Percentiles rank a stretch among this genome's conserved stretches.
Conservation (phyloP, 1,140 invertebrate genomes). For the Drosophila ananassae region DNA sequence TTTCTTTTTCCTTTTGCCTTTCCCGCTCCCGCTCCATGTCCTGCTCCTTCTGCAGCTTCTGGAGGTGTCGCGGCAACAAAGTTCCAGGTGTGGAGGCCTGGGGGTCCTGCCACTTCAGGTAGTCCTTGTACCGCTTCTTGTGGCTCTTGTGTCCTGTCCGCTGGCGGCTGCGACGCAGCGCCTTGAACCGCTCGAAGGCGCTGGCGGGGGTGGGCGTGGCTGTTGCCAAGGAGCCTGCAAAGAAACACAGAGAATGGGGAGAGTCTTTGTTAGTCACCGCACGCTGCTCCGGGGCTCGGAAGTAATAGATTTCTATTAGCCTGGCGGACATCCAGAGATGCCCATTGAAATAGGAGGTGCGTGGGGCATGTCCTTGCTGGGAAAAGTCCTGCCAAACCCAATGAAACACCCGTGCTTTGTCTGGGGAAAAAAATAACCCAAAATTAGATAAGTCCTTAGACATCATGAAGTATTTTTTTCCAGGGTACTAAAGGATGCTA, state of each 20-base stretch:
- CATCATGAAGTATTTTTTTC: not conserved
- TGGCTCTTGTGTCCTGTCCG: conserved; percentile 74
- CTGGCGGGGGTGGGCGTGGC: conserved; percentile 33
- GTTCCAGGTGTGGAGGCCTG: conserved; percentile 1
- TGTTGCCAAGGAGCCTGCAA: conserved; percentile 32
- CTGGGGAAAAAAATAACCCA: too few relatives aligned
- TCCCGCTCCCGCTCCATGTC: not conserved
- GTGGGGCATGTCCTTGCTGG: not conserved
- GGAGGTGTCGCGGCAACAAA: conserved; percentile 23
- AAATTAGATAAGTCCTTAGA: too few relatives aligned
- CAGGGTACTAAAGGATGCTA: not conserved
- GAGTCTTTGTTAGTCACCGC: conserved; percentile 52
- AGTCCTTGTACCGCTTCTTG: conserved; percentile 80
- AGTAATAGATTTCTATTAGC: conserved; percentile 76
- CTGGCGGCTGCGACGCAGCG: conserved; percentile 61
- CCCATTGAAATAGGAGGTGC: not conserved
- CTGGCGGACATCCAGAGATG: conserved; percentile 48
- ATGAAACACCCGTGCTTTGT: too few relatives aligned
- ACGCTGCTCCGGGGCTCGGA: conserved; percentile 63
- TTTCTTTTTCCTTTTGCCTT: conserved; percentile 6
- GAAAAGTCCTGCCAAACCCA: not conserved
- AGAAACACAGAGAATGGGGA: not conserved
- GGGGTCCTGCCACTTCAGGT: conserved; percentile 46
- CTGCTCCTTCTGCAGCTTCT: conserved; percentile 45
- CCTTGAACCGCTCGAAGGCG: conserved; percentile 72